Evolutionary conservation across 1,140 invertebrate genomes (phyloP).

Genomic region (Thaumetopoea pityocampa): DNA sequence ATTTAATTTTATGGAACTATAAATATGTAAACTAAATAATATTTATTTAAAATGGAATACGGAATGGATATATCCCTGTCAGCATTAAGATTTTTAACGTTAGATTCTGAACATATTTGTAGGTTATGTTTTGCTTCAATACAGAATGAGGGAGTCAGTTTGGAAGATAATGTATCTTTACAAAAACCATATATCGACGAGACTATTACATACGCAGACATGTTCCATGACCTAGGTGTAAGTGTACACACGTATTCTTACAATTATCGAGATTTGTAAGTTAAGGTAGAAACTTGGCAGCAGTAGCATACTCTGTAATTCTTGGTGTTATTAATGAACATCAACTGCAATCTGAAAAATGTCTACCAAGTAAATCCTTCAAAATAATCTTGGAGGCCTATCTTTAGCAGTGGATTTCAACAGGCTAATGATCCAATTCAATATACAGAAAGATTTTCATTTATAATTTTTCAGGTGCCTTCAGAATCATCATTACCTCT

Average conservation of each 20-base stretch:
- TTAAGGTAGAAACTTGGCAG: too few relatives aligned
- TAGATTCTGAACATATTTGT: slow-evolving; percentile 41
- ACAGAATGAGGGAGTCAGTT: slow-evolving; percentile 21
- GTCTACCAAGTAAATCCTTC: too few relatives aligned
- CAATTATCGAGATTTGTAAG: too few relatives aligned
- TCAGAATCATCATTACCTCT: slow-evolving; percentile 36
- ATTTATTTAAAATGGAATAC: slow-evolving; percentile 26
- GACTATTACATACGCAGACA: slow-evolving; percentile 31
- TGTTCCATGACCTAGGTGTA: slow-evolving; percentile 41
- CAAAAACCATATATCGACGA: slow-evolving; percentile 34
- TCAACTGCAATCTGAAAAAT: too few relatives aligned
- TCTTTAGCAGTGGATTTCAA: too few relatives aligned
- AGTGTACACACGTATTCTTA: too few relatives aligned
- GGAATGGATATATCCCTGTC: slow-evolving; percentile 23
- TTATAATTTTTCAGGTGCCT: slow-evolving; percentile 32
- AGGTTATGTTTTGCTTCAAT: slow-evolving; percentile 54
- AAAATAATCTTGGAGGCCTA: too few relatives aligned
- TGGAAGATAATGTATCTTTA: slow-evolving; percentile 33
- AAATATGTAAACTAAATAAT: neutral
- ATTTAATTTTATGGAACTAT: too few relatives aligned
- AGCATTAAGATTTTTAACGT: slow-evolving; percentile 39
- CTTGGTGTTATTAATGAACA: too few relatives aligned
- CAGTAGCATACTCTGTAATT: too few relatives aligned
- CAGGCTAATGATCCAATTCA: too few relatives aligned
- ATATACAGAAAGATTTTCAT: neutral